Conservation (phyloP, 2,113 vertebrate genomes). For the Alethe castanea region DNA sequence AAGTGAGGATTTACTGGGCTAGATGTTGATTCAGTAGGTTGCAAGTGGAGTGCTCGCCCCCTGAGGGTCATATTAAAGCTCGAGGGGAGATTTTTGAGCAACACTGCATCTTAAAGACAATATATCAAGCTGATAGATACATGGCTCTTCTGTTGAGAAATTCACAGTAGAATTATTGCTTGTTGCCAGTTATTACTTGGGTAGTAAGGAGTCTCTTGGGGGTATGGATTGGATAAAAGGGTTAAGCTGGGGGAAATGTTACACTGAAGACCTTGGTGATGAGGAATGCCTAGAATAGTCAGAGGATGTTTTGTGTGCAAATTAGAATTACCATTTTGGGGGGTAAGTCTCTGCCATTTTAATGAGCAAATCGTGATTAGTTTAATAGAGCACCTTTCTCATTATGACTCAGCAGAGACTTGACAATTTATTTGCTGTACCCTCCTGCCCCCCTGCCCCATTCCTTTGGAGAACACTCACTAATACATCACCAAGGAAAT, state of each 20-base stretch:
- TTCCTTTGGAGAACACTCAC: neutral
- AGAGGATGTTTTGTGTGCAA: neutral
- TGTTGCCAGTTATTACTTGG: constrained; percentile 66
- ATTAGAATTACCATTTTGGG: neutral
- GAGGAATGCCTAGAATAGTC: constrained; percentile 7
- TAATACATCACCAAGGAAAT: neutral
- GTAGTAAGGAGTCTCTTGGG: constrained; percentile 57
- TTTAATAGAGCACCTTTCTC: constrained; percentile 35
- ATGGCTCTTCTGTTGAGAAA: constrained; percentile 62
- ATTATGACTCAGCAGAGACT: constrained; percentile 12
- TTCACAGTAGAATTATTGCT: constrained; percentile 66
- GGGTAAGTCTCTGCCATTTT: constrained; percentile 29
- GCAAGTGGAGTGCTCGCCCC: constrained; percentile 70
- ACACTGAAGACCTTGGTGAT: constrained; percentile 29
- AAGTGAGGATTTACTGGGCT: constrained; percentile 73
- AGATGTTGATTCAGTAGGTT: constrained; percentile 78
- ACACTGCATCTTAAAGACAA: constrained; percentile 64
- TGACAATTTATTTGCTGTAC: neutral
- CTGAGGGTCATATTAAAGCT: constrained; percentile 75
- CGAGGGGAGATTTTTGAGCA: constrained; percentile 71
- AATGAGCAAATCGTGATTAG: neutral
- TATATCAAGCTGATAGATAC: constrained; percentile 76
- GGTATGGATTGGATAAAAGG: constrained; percentile 57
- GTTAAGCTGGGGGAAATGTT: constrained; percentile 60
- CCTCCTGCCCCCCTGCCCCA: neutral